Percentiles rank a stretch among this genome's conserved stretches.
These are phyloP conservation scores for Ormyrus nitidulus DNA, from an alignment of 2,888 invertebrate genomes.

Conservation along the genomic window DNA sequence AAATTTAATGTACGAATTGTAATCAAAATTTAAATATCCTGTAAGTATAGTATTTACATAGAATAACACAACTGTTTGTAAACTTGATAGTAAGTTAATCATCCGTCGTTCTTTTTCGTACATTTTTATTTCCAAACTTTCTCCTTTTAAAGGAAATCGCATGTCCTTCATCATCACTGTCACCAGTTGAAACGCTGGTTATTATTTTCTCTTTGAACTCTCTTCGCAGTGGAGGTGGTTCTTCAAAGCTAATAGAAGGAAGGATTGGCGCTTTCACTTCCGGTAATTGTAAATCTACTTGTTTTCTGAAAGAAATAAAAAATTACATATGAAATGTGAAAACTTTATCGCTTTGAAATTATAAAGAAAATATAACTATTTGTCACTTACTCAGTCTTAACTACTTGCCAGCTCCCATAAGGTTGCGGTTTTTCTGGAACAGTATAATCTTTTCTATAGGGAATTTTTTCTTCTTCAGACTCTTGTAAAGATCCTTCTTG, in stretches of 20 bases:
- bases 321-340: not conserved
- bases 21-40: not conserved
- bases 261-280: constrained; percentile 73
- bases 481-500: constrained; percentile 64
- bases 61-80: not conserved
- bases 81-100: constrained; percentile 23
- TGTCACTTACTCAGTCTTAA: constrained; percentile 74
- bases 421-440: constrained; percentile 81
- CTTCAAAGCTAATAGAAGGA: constrained; percentile 73
- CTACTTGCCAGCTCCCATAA: constrained; percentile 86
- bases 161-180: constrained; percentile 73
- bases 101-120: constrained; percentile 77
- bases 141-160: constrained; percentile 82
- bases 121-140: constrained; percentile 81
- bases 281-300: constrained; percentile 85
- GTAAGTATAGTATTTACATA: not conserved
- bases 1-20: not conserved
- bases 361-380: constrained; percentile 43
- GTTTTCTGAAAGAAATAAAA: constrained; percentile 71
- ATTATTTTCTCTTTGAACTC: constrained; percentile 81
- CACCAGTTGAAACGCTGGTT: constrained; percentile 77
- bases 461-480: constrained; percentile 69
- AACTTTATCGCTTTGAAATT: constrained; percentile 9
- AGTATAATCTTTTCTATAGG: constrained; percentile 77
- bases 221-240: constrained; percentile 76